Evolutionary conservation across 2,113 vertebrate genomes (phyloP), one percentile per base, ranked within the genome.

Genomic region (Alexandromys fortis): DNA sequence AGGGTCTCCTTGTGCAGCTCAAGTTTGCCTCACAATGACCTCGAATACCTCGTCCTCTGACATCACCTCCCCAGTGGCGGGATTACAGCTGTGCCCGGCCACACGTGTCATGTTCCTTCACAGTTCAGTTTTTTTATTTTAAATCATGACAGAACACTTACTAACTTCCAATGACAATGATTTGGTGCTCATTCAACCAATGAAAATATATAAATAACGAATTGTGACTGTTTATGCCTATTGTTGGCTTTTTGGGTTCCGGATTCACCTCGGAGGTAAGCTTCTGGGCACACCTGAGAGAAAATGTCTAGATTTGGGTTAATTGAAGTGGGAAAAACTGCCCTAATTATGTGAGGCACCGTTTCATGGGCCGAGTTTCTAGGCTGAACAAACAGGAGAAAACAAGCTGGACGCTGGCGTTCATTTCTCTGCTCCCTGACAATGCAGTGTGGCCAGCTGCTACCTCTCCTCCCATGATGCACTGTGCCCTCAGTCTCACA

Each of bases 51-150:
- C 8, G 14, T 38, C 79, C 22, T 61, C 33, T 81, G 78, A 58
- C 35, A 61, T 3, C 12, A 24, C 19, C 10, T 82, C 7, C 12
- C 35, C 24, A 26, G 35, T 8, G 17, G 17, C 8, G 35, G 68
- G 35, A 70, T 35, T 70, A 16, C 67, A 68, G 68, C 33, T 82
- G 79, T 55, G 78, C 19, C 35, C 13, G 0, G 22, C 11, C 33
- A n/a, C 11, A n/a, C 52, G 2, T 58, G 49, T n/a, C 24, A 42
- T 49, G 49, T n/a, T 91, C 94, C 58, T 85, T 95, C 45, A 61
- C 47, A 78, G 45, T 30, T 97, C 24, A n/a, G 14, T 83, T 89
- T 89, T 49, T 13, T 49, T 49, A 73, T n/a, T 94, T 92, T 91
- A 76, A 94, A 92, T 72, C n/a, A 83, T 35, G 42, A 86, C 16